Evolutionary conservation across 2,113 vertebrate genomes (phyloP).

Genomic region (Cryptoleucopteryx plumbea): DNA sequence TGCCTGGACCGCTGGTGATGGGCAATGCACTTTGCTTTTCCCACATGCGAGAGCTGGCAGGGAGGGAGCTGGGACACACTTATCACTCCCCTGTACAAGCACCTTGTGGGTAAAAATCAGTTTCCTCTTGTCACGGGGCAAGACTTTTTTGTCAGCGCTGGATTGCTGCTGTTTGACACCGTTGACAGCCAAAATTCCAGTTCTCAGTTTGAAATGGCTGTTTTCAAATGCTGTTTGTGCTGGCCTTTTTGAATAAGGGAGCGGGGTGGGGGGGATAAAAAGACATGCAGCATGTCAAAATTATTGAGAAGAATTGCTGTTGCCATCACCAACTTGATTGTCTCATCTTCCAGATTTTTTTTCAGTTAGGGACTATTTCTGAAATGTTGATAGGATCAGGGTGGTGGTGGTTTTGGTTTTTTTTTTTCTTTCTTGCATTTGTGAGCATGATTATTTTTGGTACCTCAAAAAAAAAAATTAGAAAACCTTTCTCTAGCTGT

Average conservation of each 20-base stretch:
- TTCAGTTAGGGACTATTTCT: background rate
- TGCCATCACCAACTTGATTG: background rate
- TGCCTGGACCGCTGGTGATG: accelerated
- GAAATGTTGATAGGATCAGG: background rate
- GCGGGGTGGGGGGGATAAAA: accelerated
- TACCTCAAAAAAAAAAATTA: background rate
- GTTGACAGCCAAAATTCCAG: background rate
- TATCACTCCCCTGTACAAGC: accelerated
- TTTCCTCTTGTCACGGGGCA: background rate
- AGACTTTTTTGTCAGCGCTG: background rate
- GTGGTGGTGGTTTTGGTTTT: too few species aligned
- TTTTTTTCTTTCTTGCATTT: background rate
- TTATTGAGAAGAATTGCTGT: constrained; percentile 13
- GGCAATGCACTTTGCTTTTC: accelerated
- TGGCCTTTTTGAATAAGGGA: background rate
- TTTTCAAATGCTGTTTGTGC: constrained; percentile 17
- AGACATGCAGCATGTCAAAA: background rate
- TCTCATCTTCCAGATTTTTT: background rate
- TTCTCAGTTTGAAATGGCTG: background rate
- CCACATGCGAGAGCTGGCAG: accelerated
- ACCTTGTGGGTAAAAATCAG: background rate
- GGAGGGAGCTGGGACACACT: accelerated
- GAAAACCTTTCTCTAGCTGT: background rate
- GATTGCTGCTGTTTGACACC: background rate
- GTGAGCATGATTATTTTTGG: background rate